phyloP scores from a whole-genome alignment of 2,888 invertebrate genomes.

The Leptinotarsa juncta region DNA sequence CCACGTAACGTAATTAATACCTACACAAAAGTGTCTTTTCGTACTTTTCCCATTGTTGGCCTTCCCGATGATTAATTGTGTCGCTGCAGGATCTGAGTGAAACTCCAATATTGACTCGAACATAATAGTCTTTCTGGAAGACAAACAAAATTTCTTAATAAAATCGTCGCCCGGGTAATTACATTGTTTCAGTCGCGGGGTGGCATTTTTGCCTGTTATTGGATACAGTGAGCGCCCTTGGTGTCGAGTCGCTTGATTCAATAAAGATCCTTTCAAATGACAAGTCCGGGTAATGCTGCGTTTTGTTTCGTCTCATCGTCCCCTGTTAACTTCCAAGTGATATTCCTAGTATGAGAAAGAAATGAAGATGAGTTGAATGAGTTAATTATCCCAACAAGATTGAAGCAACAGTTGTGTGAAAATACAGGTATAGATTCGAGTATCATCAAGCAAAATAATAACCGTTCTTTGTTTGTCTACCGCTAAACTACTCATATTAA shows the following conservation, averaged over 20 bases:
- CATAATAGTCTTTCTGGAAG: background rate
- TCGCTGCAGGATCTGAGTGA: background rate
- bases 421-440: too few species aligned
- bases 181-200: background rate
- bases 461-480: too few species aligned
- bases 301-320: background rate
- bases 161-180: background rate
- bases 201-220: conserved; percentile 2
- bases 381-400: too few species aligned
- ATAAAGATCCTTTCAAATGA: background rate
- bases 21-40: background rate
- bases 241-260: background rate
- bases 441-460: too few species aligned
- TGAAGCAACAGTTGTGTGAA: too few species aligned
- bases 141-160: conserved; percentile 1
- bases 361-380: too few species aligned
- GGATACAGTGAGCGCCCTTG: background rate
- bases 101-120: conserved; percentile 2
- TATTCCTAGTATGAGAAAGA: too few species aligned
- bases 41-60: background rate
- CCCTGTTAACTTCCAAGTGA: background rate
- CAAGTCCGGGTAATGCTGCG: background rate
- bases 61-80: background rate
- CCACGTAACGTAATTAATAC: background rate
- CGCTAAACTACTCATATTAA: too few species aligned